Evolutionary conservation across 1,140 invertebrate genomes (phyloP).

Genomic region (Cherax destructor): DNA sequence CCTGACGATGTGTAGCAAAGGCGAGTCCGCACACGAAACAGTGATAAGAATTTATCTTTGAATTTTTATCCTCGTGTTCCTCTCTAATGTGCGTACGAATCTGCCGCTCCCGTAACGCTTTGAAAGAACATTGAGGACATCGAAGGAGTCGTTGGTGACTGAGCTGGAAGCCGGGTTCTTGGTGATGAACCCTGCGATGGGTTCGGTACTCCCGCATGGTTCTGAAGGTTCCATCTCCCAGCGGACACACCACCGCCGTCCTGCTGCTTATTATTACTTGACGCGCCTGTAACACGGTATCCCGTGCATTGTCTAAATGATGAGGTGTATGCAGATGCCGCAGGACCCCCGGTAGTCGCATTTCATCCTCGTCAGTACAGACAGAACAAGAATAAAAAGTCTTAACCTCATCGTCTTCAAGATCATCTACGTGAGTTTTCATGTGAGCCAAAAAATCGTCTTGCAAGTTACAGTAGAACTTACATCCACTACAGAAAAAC

Average conservation of each 20-base stretch:
- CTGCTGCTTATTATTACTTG: conserved; percentile 41
- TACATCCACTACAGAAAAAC: conserved; percentile 38
- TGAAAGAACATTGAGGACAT: conserved; percentile 43
- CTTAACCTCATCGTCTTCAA: conserved; percentile 41
- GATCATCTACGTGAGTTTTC: conserved; percentile 43
- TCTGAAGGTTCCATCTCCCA: conserved; percentile 44
- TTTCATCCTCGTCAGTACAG: conserved; percentile 42
- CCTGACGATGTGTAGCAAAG: conserved; percentile 31
- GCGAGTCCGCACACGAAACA: conserved; percentile 60
- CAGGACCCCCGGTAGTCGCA: conserved; percentile 2
- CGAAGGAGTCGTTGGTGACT: conserved; percentile 33
- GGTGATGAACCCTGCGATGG: conserved; percentile 43
- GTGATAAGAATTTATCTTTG: conserved; percentile 24
- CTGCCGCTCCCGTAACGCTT: conserved; percentile 39
- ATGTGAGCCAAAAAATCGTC: conserved; percentile 55
- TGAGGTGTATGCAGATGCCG: conserved; percentile 61
- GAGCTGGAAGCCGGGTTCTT: conserved; percentile 43
- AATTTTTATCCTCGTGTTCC: conserved; percentile 13
- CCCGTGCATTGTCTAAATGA: conserved; percentile 43
- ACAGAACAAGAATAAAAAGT: conserved; percentile 43
- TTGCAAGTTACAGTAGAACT: conserved; percentile 60
- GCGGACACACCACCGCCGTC: conserved; percentile 43
- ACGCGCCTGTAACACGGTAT: conserved; percentile 31
- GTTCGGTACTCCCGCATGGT: conserved; percentile 48
- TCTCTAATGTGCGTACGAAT: conserved; percentile 53